Base-by-base conservation (phyloP, 2,797 vertebrate species). In the Harpagifer antarcticus region DNA sequence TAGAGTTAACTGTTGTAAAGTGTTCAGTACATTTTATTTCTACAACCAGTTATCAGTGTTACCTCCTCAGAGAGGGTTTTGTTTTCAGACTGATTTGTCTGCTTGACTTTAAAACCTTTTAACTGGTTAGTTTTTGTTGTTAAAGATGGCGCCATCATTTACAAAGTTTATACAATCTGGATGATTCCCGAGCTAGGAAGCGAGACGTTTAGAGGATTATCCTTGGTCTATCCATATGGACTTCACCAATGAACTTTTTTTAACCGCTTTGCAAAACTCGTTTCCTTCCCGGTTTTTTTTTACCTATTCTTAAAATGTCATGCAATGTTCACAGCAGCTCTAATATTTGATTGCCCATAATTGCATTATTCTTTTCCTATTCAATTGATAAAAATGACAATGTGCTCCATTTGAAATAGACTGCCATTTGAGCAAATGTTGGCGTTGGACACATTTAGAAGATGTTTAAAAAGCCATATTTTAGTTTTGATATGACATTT, bases 71-170 rank as follows among this genome's bases (percentile, higher is more conserved):
- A 44, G 17, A 48, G 44, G n/a, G 20, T 56, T 2, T 6, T 43
- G n/a, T 67, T 69, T 61, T 58, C 42, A 48, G 42, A 73, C 42
- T 3, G 10, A 3, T 40, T 43, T 49, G 2, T 62, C 33, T 71
- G 5, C 31, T 60, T 33, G 5, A 44, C 44, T 2, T 49, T 7
- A 4, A 54, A 76, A 58, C 45, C 9, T 7, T 61, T 57, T 5
- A 40, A 13, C 19, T 16, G 20, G 5, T n/a, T 53, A 16, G 44
- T 50, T 67, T 53, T 50, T 42, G 19, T 71, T 68, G 33, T 54
- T 37, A 37, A 37, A 63, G 63, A 57, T 62, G 81, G 63, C 23
- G 31, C 70, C 70, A 48, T 74, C 48, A 4, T 76, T 13, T 42
- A 56, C 64, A 53, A 54, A n/a, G 17, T 20, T 55, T 19, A 42